Base-by-base conservation (phyloP, 2,888 invertebrate genomes). In the Epirrita christyi region DNA sequence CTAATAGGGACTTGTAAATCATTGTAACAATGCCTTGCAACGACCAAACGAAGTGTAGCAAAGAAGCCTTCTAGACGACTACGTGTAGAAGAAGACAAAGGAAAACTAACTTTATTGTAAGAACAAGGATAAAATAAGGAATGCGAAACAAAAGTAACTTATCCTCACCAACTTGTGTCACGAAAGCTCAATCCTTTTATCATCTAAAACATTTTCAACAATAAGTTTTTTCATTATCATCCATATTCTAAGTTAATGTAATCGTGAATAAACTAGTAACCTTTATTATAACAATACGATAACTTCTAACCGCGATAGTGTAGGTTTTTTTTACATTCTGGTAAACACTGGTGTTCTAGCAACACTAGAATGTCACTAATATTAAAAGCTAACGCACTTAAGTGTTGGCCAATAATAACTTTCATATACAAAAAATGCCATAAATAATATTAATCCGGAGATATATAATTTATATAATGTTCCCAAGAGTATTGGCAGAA, bases 181-280 rank as follows among this genome's bases (percentile, higher is more conserved):
- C 83, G 82, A 83, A 91, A 92, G 90, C 91, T 91, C 92, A 89
- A 90, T 88, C 86, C 85, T 85, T 21, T 81, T 83, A 84, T 86
- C 83, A 88, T 80, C 91, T 90, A 91, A 91, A 92, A 91, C 88
- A 89, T 88, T 89, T 81, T 91, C 90, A 91, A 92, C 91, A 91
- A 92, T 91, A 91, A 90, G 86, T 83, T 81, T n/a, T 83, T 82
- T 86, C 83, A 81, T 83, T 73, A 76, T 84, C 83, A 78, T 82
- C 76, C 83, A 78, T 88, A 85, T 78, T 83, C 88, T 91, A 89
- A 86, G 72, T 85, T 80, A 77, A 83, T 86, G 86, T 88, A 82
- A 83, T 86, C 79, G 79, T 88, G 91, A 87, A 85, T 90, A 85
- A 83, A 86, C 90, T 92, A 92, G 90, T 83, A 90, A 88, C 86